Evolutionary conservation across 1,140 invertebrate species (phyloP).

Genomic region (Drosophila miranda): DNA sequence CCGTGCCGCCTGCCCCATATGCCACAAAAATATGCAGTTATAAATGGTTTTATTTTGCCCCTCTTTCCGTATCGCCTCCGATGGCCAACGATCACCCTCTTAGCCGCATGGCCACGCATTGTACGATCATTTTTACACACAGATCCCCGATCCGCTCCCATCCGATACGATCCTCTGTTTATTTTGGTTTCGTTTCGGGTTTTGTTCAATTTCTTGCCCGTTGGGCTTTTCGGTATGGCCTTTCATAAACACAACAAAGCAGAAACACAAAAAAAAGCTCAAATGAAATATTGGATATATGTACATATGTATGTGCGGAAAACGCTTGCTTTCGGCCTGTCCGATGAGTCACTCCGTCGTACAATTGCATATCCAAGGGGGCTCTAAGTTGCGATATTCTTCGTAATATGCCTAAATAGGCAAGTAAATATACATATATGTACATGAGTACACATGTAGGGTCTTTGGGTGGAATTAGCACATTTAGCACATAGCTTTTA

Average conservation of each 20-base stretch:
- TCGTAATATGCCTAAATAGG: slow-evolving; percentile 30
- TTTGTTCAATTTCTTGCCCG: slow-evolving; percentile 24
- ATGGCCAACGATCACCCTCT: slow-evolving; percentile 1
- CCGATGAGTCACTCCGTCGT: slow-evolving; percentile 45
- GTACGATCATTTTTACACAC: slow-evolving; percentile 2
- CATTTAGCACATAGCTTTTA: slow-evolving; percentile 8
- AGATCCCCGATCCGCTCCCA: too few species aligned
- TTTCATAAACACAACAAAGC: slow-evolving; percentile 54
- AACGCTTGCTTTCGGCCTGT: slow-evolving; percentile 34
- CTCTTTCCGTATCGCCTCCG: background rate
- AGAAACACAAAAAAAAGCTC: slow-evolving; percentile 26
- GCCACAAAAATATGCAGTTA: slow-evolving; percentile 33
- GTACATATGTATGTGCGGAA: slow-evolving; percentile 33
- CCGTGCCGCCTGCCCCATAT: background rate
- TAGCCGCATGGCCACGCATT: slow-evolving; percentile 39
- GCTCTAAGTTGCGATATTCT: slow-evolving; percentile 28
- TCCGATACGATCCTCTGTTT: slow-evolving; percentile 44
- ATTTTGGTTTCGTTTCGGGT: slow-evolving; percentile 50
- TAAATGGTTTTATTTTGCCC: slow-evolving; percentile 39
- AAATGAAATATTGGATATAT: slow-evolving; percentile 49
- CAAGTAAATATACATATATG: slow-evolving; percentile 9
- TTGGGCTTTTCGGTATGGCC: slow-evolving; percentile 24
- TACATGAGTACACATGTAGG: background rate
- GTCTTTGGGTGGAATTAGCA: slow-evolving; percentile 21
- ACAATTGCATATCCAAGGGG: slow-evolving; percentile 23